These are phyloP conservation scores for Coelogynopora nodosa DNA, from an alignment of 2,888 invertebrate species.

Conservation along the genomic window DNA sequence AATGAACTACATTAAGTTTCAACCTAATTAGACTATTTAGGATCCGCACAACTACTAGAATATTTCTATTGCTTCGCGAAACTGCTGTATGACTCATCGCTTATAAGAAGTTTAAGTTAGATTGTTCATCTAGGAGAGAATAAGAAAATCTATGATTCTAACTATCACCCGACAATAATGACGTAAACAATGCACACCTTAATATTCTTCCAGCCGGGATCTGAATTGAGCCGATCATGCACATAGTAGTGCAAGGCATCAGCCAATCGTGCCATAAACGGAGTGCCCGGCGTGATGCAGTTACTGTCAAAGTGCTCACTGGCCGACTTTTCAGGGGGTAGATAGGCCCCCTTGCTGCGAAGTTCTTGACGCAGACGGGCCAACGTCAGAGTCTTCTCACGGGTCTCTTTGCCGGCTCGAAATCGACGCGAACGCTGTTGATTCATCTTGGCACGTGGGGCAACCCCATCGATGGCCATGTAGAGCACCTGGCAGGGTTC, in stretches of 20 bases:
- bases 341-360: constrained; percentile 60
- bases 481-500: too few species aligned
- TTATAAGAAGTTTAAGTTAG: too few species aligned
- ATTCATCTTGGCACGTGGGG: constrained; percentile 98
- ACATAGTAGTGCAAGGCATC: constrained; percentile 75
- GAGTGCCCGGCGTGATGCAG: constrained; percentile 97
- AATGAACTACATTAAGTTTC: too few species aligned
- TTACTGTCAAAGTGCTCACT: constrained; percentile 95
- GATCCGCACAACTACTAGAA: too few species aligned
- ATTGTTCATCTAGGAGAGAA: too few species aligned
- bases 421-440: constrained; percentile 94
- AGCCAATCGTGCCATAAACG: constrained; percentile 86
- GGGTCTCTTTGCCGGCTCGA: constrained; percentile 87
- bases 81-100: too few species aligned
- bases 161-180: not conserved
- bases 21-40: too few species aligned
- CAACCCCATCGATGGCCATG: constrained; percentile 99
- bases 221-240: constrained; percentile 81
- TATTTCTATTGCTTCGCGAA: too few species aligned
- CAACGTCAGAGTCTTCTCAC: constrained; percentile 68
- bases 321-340: constrained; percentile 72
- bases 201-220: constrained; percentile 88
- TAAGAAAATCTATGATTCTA: not conserved
- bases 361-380: constrained; percentile 62
- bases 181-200: constrained; percentile 65